Base-by-base conservation (phyloP, 2,888 invertebrate species). In the Trachelus tabidus region DNA sequence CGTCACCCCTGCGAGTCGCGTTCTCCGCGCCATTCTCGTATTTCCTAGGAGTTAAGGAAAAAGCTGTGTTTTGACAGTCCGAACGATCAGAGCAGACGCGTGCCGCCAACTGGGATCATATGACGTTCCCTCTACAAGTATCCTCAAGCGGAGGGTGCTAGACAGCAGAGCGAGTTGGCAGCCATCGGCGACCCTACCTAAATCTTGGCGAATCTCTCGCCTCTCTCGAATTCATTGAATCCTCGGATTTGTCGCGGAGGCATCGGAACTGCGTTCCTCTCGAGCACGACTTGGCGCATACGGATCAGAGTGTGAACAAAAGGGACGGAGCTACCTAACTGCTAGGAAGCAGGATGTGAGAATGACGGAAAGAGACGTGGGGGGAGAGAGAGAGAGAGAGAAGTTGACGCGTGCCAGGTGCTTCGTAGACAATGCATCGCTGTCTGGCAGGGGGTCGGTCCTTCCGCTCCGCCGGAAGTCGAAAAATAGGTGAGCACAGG, bases 361-460 rank as follows among this genome's bases (percentile, higher is more conserved):
- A 30, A 33, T 31, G 56, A 73, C 31, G 73, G 69, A 68, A 15
- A 15, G 12, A 4, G 35, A 40, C 1, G 1, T 31, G 31, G 68
- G 9, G 33, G 3, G 33, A 33, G 33, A 71, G 76, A 76, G 76
- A 33, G 76, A 56, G 75, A 68, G 40, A 31, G 12, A 34, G 68
- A 82, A 85, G 86, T 85, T 86, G 88, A 89, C 89, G 88, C 90
- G 90, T 90, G 91, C 91, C 91, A 90, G 91, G 90, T 90, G 90
- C 89, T 89, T 88, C 86, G 85, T 81, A 83, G 85, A 85, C 87
- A 89, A 87, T 89, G 89, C 89, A 87, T 89, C 88, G 87, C 88
- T 89, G 88, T 89, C 87, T 83, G 83, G 84, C 79, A 81, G 81
- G 80, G 81, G 81, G 79, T 75, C 82, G 82, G 79, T 76, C 73